These are phyloP conservation scores for Acanthiza pusilla DNA, from an alignment of 2,797 vertebrate genomes.

Conservation along the genomic window DNA sequence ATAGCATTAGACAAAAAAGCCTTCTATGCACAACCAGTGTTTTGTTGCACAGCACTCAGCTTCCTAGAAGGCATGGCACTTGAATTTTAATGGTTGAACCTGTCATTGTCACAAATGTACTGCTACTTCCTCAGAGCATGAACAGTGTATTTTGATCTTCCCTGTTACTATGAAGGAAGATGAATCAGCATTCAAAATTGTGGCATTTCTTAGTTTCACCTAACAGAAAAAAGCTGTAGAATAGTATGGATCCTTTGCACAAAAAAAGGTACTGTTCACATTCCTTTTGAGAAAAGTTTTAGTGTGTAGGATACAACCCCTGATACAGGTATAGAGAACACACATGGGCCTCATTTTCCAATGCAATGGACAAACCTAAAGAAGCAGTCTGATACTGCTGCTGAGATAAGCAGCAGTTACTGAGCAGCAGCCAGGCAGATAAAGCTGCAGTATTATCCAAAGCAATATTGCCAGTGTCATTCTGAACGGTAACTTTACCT, in stretches of 20 bases:
- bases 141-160: background rate
- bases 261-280: background rate
- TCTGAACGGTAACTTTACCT: slow-evolving; percentile 33
- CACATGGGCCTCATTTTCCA: background rate
- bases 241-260: background rate
- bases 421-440: slow-evolving; percentile 35
- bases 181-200: background rate
- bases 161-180: background rate
- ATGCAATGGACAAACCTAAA: background rate
- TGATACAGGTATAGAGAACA: background rate
- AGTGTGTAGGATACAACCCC: background rate
- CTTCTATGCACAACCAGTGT: background rate
- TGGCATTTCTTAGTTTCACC: background rate
- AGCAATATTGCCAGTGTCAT: background rate
- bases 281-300: background rate
- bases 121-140: background rate
- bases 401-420: background rate
- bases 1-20: background rate
- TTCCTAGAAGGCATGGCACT: background rate
- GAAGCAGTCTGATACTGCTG: background rate
- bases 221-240: background rate
- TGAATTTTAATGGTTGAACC: background rate
- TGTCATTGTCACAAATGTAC: background rate
- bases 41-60: background rate
- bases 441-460: background rate